A percentile compares a stretch with the other conserved stretches of the same genome.
phyloP scores from a whole-genome alignment of 2,797 vertebrate genomes.

The Novumbra hubbsi region DNA sequence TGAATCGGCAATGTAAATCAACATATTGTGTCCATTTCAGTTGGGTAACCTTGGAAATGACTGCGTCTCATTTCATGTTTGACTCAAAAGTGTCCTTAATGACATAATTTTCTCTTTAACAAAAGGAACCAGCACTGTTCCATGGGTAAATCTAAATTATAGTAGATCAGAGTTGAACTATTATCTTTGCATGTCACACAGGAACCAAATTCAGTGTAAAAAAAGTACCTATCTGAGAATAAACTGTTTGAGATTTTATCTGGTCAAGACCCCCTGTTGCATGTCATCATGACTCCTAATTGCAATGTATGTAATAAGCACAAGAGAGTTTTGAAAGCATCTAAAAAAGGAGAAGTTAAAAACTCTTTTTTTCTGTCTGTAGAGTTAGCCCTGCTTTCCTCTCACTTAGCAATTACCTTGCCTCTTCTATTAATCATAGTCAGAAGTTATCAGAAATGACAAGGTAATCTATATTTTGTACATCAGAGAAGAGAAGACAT shows the following conservation, averaged over 20 bases:
- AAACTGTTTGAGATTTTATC: constrained; percentile 61
- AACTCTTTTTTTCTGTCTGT: constrained; percentile 70
- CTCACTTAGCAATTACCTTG: constrained; percentile 70
- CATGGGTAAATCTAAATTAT: constrained; percentile 60
- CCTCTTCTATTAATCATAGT: neutral
- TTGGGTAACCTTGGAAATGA: constrained; percentile 44
- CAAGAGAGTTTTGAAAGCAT: constrained; percentile 77
- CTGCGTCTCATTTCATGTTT: constrained; percentile 34
- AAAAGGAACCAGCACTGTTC: constrained; percentile 59
- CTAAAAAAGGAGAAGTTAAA: constrained; percentile 73
- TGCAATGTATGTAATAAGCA: constrained; percentile 78
- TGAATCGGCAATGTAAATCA: constrained; percentile 17
- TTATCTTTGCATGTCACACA: constrained; percentile 50
- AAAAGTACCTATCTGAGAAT: constrained; percentile 59
- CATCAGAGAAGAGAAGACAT: neutral
- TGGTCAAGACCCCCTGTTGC: constrained; percentile 71
- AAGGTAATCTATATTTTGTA: constrained; percentile 19
- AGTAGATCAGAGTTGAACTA: constrained; percentile 60
- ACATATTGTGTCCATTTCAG: constrained; percentile 37
- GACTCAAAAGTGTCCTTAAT: constrained; percentile 42
- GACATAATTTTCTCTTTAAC: constrained; percentile 54
- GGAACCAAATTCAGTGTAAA: constrained; percentile 37
- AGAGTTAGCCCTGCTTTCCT: constrained; percentile 33
- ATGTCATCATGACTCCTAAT: constrained; percentile 77
- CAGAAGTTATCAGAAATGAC: neutral